These are phyloP conservation scores for Sternarchorhynchus goeldii DNA, from an alignment of 2,797 vertebrate genomes.

Conservation along the genomic window DNA sequence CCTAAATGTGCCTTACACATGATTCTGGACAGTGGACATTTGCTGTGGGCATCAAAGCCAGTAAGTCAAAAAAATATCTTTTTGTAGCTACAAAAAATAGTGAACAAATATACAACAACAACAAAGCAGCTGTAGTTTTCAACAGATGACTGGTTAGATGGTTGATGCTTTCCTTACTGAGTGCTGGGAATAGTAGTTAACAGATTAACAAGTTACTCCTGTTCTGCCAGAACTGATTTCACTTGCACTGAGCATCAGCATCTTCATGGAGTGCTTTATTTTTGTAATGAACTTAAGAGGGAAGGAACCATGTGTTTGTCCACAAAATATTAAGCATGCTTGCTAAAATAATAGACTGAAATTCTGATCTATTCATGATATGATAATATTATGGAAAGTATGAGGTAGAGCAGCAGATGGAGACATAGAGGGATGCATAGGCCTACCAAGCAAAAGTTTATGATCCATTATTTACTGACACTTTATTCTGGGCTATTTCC, in stretches of 20 bases:
- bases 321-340: conserved; percentile 30
- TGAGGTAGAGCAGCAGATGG: conserved; percentile 65
- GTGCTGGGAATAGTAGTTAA: too few species aligned
- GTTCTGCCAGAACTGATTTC: conserved; percentile 1
- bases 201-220: conserved; percentile 54
- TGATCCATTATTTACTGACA: conserved; percentile 76
- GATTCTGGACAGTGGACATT: too few species aligned
- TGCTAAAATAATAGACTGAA: background rate
- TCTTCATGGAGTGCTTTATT: background rate
- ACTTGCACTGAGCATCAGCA: conserved; percentile 15
- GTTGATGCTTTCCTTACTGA: too few species aligned
- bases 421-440: conserved; percentile 65
- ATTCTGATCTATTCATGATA: background rate
- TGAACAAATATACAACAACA: too few species aligned
- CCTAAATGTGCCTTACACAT: conserved; percentile 31
- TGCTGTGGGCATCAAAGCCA: too few species aligned
- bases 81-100: too few species aligned
- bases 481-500: conserved; percentile 77
- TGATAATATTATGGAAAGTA: conserved; percentile 62
- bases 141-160: too few species aligned
- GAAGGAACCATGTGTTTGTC: conserved; percentile 69
- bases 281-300: conserved; percentile 61
- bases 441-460: conserved; percentile 76
- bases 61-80: too few species aligned
- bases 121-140: too few species aligned